Percentiles rank a stretch among this genome's conserved stretches.
phyloP scores from a whole-genome alignment of 2,888 invertebrate genomes.

The Onthophagus sagittarius region DNA sequence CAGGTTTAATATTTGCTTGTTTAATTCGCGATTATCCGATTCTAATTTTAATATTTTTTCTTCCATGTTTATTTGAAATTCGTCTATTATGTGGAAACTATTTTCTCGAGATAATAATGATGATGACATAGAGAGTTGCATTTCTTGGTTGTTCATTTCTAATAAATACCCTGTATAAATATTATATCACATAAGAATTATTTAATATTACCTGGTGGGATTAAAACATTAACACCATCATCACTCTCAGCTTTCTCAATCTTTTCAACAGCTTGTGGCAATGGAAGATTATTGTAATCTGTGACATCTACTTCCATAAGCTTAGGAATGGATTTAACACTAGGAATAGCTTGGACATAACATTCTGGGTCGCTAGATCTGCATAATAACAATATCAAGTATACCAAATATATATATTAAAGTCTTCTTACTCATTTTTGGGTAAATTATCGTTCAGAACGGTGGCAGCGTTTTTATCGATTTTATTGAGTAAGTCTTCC shows the following conservation, averaged over 20 bases:
- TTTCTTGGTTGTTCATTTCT: neutral
- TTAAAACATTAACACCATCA: neutral
- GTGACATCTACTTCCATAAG: neutral
- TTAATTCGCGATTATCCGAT: constrained; percentile 39
- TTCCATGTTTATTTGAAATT: constrained; percentile 28
- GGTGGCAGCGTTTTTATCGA: constrained; percentile 69
- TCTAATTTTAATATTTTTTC: constrained; percentile 41
- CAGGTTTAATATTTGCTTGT: constrained; percentile 41
- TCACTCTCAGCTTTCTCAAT: too few relatives aligned
- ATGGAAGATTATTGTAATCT: neutral
- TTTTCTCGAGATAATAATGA: constrained; percentile 2
- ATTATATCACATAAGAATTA: too few relatives aligned
- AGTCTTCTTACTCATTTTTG: constrained; percentile 10
- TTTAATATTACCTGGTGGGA: neutral
- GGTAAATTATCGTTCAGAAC: constrained; percentile 48
- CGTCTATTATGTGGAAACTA: constrained; percentile 6
- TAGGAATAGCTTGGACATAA: neutral
- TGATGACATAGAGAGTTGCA: neutral
- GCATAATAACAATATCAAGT: neutral
- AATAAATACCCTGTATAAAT: too few relatives aligned
- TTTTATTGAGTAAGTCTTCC: constrained; percentile 67
- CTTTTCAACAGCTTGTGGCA: neutral
- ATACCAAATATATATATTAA: too few relatives aligned
- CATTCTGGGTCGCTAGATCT: too few relatives aligned
- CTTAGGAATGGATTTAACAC: neutral